Conservation (phyloP, 2,888 invertebrate genomes). For the Netelia virgata region DNA sequence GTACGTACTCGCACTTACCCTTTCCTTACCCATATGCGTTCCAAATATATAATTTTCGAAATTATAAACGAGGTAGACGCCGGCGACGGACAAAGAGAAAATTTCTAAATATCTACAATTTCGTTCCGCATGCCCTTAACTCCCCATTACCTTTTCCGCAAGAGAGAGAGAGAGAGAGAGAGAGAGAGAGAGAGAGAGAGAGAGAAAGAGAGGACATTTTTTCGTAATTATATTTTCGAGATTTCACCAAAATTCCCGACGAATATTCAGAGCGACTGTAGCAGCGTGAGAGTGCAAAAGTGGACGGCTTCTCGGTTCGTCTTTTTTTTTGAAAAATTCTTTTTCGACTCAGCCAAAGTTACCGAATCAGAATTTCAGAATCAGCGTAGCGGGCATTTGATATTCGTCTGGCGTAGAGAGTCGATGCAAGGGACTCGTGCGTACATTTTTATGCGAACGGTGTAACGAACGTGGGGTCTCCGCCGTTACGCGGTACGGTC, state of each 20-base stretch:
- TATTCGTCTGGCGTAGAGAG: conserved; percentile 58
- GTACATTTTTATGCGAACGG: conserved; percentile 40
- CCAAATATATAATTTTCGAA: background rate
- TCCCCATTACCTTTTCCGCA: background rate
- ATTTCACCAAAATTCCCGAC: conserved; percentile 13
- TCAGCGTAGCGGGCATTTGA: conserved; percentile 33
- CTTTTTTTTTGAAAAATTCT: background rate
- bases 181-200: too few species aligned
- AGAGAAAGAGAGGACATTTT: background rate
- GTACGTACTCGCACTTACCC: conserved; percentile 61
- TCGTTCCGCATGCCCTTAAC: conserved; percentile 20
- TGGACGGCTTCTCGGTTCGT: background rate
- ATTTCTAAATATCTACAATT: conserved; percentile 18
- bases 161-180: background rate
- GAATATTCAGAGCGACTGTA: background rate
- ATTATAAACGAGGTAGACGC: background rate
- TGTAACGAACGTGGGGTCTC: conserved; percentile 48
- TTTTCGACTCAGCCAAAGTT: conserved; percentile 15
- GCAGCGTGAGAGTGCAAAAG: conserved; percentile 1
- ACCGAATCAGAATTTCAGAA: conserved; percentile 36
- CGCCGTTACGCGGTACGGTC: conserved; percentile 10
- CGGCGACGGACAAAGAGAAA: conserved; percentile 9
- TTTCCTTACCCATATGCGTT: conserved; percentile 36
- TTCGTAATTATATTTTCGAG: conserved; percentile 23
- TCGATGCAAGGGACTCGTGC: conserved; percentile 50